phyloP scores from a whole-genome alignment of 1,140 invertebrate genomes.

The Pseudomyrmex dendroicus region DNA sequence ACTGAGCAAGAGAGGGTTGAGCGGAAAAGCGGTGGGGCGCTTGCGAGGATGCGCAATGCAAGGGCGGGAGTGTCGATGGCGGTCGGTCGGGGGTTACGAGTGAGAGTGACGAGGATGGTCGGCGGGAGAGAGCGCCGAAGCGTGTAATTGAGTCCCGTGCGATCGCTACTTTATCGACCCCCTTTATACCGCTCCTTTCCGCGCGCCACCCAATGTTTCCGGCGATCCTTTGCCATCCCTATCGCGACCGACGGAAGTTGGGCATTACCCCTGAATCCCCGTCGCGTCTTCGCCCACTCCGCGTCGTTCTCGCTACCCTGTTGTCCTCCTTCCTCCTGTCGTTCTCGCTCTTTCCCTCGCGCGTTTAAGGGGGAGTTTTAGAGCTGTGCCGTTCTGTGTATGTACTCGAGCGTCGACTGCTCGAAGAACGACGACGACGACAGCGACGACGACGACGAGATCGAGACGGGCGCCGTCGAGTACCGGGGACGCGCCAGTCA shows the following conservation, averaged over 20 bases:
- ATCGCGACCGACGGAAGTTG: slow-evolving; percentile 57
- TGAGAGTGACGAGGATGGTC: slow-evolving; percentile 24
- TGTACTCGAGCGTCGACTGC: slow-evolving; percentile 34
- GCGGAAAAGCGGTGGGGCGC: slow-evolving; percentile 56
- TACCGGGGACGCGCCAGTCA: slow-evolving; percentile 26
- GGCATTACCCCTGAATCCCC: slow-evolving; percentile 40
- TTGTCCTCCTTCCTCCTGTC: slow-evolving; percentile 30
- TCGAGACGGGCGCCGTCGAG: slow-evolving; percentile 48
- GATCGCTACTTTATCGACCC: slow-evolving; percentile 86
- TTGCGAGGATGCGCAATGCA: slow-evolving; percentile 27
- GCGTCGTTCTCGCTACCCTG: slow-evolving; percentile 38
- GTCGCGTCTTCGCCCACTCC: slow-evolving; percentile 47
- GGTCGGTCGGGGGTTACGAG: slow-evolving; percentile 53
- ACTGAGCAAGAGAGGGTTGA: slow-evolving; percentile 30
- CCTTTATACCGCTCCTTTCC: slow-evolving; percentile 73
- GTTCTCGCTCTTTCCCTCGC: slow-evolving; percentile 43
- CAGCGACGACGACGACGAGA: slow-evolving; percentile 47
- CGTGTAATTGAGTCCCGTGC: slow-evolving; percentile 85
- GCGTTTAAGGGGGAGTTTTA: slow-evolving; percentile 14
- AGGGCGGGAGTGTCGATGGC: slow-evolving; percentile 67
- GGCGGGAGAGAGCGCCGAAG: slow-evolving; percentile 75
- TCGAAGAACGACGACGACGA: slow-evolving; percentile 43
- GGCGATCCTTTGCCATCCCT: slow-evolving; percentile 49
- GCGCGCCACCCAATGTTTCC: slow-evolving; percentile 37
- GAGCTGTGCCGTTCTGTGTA: slow-evolving; percentile 13